These are phyloP conservation scores for Hyppa rectilinea DNA, from an alignment of 2,888 invertebrate species.

Conservation along the genomic window DNA sequence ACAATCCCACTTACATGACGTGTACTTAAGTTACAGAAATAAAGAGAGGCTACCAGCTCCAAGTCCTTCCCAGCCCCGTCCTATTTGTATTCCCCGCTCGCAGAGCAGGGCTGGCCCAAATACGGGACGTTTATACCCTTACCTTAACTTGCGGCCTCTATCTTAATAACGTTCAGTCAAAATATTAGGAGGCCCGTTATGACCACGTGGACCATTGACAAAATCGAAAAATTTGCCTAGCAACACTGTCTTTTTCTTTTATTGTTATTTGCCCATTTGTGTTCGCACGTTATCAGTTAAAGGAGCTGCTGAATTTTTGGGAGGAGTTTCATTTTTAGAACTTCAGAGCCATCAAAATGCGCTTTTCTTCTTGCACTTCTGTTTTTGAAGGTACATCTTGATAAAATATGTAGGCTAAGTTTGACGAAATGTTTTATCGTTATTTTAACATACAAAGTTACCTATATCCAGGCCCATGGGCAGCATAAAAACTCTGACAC, in stretches of 20 bases:
- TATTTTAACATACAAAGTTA: too few species aligned
- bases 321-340: neutral
- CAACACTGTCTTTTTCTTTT: conserved; percentile 25
- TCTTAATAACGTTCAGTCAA: conserved; percentile 79
- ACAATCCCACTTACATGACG: too few species aligned
- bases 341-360: neutral
- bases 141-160: conserved; percentile 80
- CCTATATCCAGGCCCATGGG: too few species aligned
- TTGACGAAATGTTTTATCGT: too few species aligned
- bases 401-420: too few species aligned
- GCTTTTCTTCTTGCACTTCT: neutral
- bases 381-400: neutral
- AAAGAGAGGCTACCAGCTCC: conserved; percentile 1
- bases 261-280: conserved; percentile 35
- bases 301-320: neutral
- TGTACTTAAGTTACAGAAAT: neutral
- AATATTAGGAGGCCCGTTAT: conserved; percentile 72
- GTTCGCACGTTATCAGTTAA: conserved; percentile 21
- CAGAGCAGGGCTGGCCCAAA: conserved; percentile 74
- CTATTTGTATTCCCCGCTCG: conserved; percentile 79
- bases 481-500: too few species aligned
- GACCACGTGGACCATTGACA: conserved; percentile 52
- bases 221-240: conserved; percentile 55
- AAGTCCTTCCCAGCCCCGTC: conserved; percentile 60
- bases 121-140: conserved; percentile 77